phyloP scores from a whole-genome alignment of 2,888 invertebrate species.

The Leuctra nigra region DNA sequence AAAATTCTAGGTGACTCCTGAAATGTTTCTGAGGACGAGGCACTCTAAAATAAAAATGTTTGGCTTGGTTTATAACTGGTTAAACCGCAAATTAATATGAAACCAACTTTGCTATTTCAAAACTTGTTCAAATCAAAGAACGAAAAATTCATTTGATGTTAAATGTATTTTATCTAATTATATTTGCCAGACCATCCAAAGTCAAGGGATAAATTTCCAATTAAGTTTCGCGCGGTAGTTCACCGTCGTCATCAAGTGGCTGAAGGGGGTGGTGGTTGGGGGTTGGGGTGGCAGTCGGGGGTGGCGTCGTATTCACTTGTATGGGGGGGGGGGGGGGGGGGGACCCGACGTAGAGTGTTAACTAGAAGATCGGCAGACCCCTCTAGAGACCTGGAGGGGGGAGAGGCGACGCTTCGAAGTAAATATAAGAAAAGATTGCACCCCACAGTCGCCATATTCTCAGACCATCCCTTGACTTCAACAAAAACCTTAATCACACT shows the following conservation, averaged over 20 bases:
- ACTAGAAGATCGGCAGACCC: constrained; percentile 2
- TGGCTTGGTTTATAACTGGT: too few relatives aligned
- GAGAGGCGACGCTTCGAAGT: too few relatives aligned
- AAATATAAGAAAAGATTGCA: neutral
- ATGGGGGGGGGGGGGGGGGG: neutral
- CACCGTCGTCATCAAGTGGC: constrained; percentile 8
- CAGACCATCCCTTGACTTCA: too few relatives aligned
- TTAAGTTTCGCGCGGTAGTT: constrained; percentile 8
- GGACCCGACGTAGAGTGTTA: constrained; percentile 1
- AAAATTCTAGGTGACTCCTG: too few relatives aligned
- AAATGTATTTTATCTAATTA: constrained; percentile 4
- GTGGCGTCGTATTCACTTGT: neutral
- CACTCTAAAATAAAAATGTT: too few relatives aligned
- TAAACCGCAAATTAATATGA: too few relatives aligned
- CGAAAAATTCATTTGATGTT: neutral
- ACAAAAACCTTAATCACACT: neutral
- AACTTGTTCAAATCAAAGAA: neutral
- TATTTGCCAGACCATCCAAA: constrained; percentile 1
- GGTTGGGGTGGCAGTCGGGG: neutral
- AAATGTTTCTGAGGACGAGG: too few relatives aligned
- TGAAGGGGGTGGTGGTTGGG: neutral
- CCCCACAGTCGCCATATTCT: neutral
- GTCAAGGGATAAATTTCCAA: constrained; percentile 9
- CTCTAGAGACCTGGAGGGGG: neutral
- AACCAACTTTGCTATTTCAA: too few relatives aligned